Base-by-base conservation (phyloP, 2,113 vertebrate species). In the Lanius collurio region DNA sequence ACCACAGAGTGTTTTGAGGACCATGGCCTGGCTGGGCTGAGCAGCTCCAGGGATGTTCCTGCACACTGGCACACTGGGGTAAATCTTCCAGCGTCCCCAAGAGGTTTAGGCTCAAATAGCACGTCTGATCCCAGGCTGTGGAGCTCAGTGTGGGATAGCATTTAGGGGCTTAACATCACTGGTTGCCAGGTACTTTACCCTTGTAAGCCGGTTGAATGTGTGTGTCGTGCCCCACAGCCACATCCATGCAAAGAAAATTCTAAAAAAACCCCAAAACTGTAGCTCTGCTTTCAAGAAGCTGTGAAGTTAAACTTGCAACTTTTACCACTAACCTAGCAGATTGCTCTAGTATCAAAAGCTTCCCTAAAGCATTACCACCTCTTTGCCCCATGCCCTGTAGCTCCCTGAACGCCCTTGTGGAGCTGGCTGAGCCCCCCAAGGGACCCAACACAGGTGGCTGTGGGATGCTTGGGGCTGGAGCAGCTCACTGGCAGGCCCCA, bases 401-500 rank as follows among this genome's bases (percentile, higher is more conserved):
- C 55, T 82, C 37, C 59, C 16, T n/a, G 18, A 57, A 28, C 50
- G 57, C 31, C 37, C 20, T 12, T 55, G 5, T 33, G 55, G 73
- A 56, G 62, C 75, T 83, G 65, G 57, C 75, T 76, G 65, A 92
- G 67, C 19, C 15, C 37, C 44, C 1, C 64, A 69, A 47, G 59
- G 30, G 62, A 33, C 53, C 63, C 55, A 31, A 49, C 46, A 35
- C 15, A 11, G 37, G 76, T 0, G 0, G 26, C 49, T 0, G 0
- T 62, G 46, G 27, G 49, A n/a, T 84, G 56, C 69, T 53, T 0
- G 0, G 42, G 60, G 69, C 42, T 3, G 2, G 27, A 80, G 87
- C 67, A 63, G 27, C 46, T 73, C 9, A 2, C 53, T 52, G 71
- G 41, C 12, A 9, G 53, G 42, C 57, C 80, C 53, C 3, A 3